These are phyloP conservation scores for Austrolebias charrua DNA, from an alignment of 2,797 vertebrate genomes.

Conservation along the genomic window DNA sequence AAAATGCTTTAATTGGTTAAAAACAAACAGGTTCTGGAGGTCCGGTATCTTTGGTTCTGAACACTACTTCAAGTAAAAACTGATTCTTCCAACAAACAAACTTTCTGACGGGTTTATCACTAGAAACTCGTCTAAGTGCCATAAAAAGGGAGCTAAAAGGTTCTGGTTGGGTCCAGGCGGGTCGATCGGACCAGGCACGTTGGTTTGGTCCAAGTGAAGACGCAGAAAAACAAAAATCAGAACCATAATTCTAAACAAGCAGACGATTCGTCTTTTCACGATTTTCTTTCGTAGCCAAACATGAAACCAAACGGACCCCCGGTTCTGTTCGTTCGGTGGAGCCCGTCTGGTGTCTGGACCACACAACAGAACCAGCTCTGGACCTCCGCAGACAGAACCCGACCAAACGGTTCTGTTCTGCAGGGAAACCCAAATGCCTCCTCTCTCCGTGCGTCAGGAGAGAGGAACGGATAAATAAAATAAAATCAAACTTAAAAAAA, in stretches of 20 bases:
- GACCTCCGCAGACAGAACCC: too few species aligned
- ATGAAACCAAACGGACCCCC: too few species aligned
- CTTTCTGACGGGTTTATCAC: conserved; percentile 12
- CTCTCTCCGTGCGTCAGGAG: too few species aligned
- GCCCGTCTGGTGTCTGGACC: too few species aligned
- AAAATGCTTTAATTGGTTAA: not conserved
- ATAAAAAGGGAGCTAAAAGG: conserved; percentile 64
- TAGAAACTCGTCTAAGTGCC: conserved; percentile 63
- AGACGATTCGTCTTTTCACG: too few species aligned
- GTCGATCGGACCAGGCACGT: conserved; percentile 66
- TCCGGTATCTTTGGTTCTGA: not conserved
- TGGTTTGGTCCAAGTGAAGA: conserved; percentile 69
- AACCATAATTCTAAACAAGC: not conserved
- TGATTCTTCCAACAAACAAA: conserved; percentile 55
- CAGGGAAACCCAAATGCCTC: too few species aligned
- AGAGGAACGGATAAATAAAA: too few species aligned
- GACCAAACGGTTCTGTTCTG: too few species aligned
- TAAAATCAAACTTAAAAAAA: too few species aligned
- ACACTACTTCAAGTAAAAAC: conserved; percentile 60
- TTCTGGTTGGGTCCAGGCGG: conserved; percentile 69
- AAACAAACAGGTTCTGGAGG: conserved; percentile 26
- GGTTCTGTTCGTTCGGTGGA: too few species aligned
- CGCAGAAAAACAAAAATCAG: conserved; percentile 6
- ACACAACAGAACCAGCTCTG: too few species aligned
- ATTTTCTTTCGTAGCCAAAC: too few species aligned